These are phyloP conservation scores for Apogon hyalosoma DNA, from an alignment of 2,797 vertebrate genomes.

Conservation along the genomic window DNA sequence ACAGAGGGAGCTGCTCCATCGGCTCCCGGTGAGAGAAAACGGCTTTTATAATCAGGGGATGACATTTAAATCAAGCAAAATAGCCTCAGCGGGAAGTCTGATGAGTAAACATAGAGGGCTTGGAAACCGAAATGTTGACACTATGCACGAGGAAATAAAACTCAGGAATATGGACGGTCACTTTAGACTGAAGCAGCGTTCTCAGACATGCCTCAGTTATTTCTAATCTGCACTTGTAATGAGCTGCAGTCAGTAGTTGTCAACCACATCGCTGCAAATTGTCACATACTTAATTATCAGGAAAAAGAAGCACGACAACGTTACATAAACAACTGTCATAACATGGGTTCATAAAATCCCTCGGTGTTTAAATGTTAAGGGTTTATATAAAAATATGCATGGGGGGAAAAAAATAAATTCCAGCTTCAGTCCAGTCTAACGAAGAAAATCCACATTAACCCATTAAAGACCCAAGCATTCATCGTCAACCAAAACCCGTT, in stretches of 20 bases:
- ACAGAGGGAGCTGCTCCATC: neutral
- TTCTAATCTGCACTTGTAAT: constrained; percentile 25
- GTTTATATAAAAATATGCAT: too few relatives aligned
- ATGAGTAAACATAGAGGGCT: neutral
- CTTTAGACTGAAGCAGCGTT: neutral
- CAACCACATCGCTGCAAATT: neutral
- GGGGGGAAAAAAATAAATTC: too few relatives aligned
- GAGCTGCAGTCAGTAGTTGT: constrained; percentile 5
- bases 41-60: constrained; percentile 21
- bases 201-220: neutral
- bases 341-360: neutral
- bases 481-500: too few relatives aligned
- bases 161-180: neutral
- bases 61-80: constrained; percentile 24
- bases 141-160: neutral
- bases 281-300: neutral
- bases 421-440: too few relatives aligned
- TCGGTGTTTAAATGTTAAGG: too few relatives aligned
- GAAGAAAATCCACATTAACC: too few relatives aligned
- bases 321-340: neutral
- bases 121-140: constrained; percentile 15
- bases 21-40: constrained; percentile 9
- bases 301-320: neutral
- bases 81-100: constrained; percentile 10
- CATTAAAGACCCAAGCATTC: too few relatives aligned